Evolutionary conservation across 2,113 vertebrate species (phyloP).

Genomic region (Oryzias curvinotus): DNA sequence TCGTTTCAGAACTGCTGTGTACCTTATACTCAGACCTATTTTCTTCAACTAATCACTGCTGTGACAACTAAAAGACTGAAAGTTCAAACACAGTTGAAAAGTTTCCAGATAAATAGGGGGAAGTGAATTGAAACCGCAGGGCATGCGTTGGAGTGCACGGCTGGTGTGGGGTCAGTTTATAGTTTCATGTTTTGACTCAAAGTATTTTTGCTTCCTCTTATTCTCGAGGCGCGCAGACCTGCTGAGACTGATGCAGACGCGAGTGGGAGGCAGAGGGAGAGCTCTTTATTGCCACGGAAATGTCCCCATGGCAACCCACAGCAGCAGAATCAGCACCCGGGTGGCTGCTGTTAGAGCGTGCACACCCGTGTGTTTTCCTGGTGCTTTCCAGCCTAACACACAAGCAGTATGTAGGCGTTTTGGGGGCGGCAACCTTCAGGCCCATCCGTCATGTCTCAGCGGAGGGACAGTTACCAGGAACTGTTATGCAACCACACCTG

Average conservation of each 20-base stretch:
- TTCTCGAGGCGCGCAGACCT: constrained; percentile 6
- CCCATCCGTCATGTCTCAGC: constrained; percentile 47
- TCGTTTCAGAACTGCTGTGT: too few species aligned
- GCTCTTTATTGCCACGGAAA: constrained; percentile 66
- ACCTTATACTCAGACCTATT: too few species aligned
- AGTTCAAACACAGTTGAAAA: not conserved
- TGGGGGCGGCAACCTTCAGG: constrained; percentile 58
- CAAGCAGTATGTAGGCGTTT: constrained; percentile 46
- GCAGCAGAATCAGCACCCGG: constrained; percentile 1
- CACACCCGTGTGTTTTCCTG: constrained; percentile 8
- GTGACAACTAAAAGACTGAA: not conserved
- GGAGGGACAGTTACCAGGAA: constrained; percentile 34
- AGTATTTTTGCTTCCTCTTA: constrained; percentile 20
- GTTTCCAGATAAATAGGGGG: not conserved
- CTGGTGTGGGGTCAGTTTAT: constrained; percentile 5
- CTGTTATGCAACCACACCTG: constrained; percentile 42
- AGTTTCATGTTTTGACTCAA: constrained; percentile 15
- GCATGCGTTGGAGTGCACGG: constrained; percentile 9
- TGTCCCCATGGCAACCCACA: constrained; percentile 25
- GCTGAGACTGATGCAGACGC: constrained; percentile 39
- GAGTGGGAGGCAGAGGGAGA: constrained; percentile 22
- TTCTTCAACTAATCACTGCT: too few species aligned
- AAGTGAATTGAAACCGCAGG: not conserved
- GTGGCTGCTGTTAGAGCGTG: not conserved
- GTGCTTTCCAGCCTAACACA: constrained; percentile 12